A percentile compares a stretch with the other conserved stretches of the same genome.
Conservation (phyloP, 2,888 invertebrate species). For the Eugnorisma glareosa region DNA sequence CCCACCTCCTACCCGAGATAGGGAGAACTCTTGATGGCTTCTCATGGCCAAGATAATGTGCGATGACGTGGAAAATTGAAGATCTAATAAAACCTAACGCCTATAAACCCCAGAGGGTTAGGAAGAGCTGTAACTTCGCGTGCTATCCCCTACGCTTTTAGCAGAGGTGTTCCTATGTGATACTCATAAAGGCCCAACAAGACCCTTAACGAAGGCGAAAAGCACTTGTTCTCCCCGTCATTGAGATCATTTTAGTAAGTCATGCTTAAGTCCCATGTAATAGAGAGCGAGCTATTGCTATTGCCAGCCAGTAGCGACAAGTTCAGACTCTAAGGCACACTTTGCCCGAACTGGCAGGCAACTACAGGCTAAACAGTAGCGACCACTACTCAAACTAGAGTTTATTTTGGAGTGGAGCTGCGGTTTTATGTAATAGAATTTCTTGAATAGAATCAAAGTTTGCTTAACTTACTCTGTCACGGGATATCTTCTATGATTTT, state of each 20-base stretch:
- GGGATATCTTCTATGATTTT: too few species aligned
- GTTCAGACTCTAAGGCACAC: too few species aligned
- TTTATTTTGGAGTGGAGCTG: too few species aligned
- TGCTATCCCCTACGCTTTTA: not conserved
- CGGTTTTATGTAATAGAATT: too few species aligned
- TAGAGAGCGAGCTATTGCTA: not conserved
- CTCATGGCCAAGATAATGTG: constrained; percentile 44
- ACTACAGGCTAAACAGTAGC: not conserved
- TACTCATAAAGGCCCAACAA: too few species aligned
- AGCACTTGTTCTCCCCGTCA: too few species aligned
- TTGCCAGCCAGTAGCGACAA: not conserved
- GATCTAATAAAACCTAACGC: not conserved
- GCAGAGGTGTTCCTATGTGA: not conserved
- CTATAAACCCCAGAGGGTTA: not conserved
- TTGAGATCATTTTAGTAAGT: too few species aligned
- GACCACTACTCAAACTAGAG: not conserved
- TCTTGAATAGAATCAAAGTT: too few species aligned
- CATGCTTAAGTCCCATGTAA: not conserved
- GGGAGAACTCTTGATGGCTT: constrained; percentile 43
- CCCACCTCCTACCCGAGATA: constrained; percentile 47
- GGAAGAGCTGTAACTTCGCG: not conserved
- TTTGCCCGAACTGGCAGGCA: not conserved
- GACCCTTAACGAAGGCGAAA: too few species aligned
- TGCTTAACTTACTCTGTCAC: too few species aligned
- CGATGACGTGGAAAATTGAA: constrained; percentile 44